A percentile compares a stretch with the other conserved stretches of the same genome.
These are phyloP conservation scores for Amyelois transitella DNA, from an alignment of 1,140 invertebrate genomes.

Conservation along the genomic window DNA sequence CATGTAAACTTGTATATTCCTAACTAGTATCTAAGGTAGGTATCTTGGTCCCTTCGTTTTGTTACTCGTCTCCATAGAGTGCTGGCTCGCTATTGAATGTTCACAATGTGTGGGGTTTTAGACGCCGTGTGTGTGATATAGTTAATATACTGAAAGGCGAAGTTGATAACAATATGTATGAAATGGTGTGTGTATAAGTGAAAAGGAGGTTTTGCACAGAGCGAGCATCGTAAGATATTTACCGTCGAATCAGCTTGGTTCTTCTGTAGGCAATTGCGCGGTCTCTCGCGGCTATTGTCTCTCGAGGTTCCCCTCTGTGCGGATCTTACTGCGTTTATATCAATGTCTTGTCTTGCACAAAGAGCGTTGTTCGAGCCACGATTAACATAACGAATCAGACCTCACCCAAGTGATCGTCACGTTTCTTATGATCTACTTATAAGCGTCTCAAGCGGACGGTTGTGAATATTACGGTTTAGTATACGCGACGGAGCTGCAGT, in stretches of 20 bases:
- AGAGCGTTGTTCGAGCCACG: neutral
- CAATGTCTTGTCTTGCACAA: neutral
- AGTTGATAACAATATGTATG: too few species aligned
- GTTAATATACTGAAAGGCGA: too few species aligned
- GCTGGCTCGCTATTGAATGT: neutral
- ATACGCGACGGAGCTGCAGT: constrained; percentile 29
- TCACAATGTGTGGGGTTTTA: neutral
- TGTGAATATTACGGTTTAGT: constrained; percentile 33
- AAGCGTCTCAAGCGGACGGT: constrained; percentile 28
- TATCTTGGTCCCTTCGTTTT: constrained; percentile 15
- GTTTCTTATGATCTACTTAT: constrained; percentile 38
- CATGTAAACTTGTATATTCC: constrained; percentile 6
- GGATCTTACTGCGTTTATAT: too few species aligned
- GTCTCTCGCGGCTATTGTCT: too few species aligned
- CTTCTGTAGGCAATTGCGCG: too few species aligned
- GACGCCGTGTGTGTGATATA: too few species aligned
- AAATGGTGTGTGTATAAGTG: too few species aligned
- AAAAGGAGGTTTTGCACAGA: too few species aligned
- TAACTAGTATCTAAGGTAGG: constrained; percentile 19
- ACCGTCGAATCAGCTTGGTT: too few species aligned
- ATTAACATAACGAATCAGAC: constrained; percentile 19
- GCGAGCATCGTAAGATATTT: too few species aligned
- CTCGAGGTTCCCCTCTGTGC: too few species aligned
- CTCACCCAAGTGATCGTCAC: constrained; percentile 22
- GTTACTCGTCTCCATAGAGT: constrained; percentile 1